These are phyloP conservation scores for Sphaeramia orbicularis DNA, from an alignment of 2,797 vertebrate species.

Conservation along the genomic window DNA sequence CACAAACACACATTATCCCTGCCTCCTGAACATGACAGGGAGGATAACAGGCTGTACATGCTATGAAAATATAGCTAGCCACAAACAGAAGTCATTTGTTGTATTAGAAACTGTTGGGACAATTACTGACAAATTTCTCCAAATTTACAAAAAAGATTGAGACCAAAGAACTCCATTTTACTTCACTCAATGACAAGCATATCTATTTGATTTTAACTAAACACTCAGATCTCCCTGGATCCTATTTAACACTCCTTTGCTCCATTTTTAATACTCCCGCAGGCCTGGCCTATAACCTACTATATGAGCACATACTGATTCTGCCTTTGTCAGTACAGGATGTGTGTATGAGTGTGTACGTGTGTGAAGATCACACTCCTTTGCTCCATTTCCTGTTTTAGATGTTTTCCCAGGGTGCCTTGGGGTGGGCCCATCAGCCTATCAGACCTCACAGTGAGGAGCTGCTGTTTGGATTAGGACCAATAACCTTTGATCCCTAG, in stretches of 20 bases:
- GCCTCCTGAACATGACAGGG: slow-evolving; percentile 59
- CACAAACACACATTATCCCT: slow-evolving; percentile 38
- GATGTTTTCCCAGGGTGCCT: slow-evolving; percentile 61
- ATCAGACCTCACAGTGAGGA: slow-evolving; percentile 36
- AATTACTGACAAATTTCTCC: slow-evolving; percentile 1
- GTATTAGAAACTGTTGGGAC: slow-evolving; percentile 5
- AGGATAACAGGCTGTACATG: slow-evolving; percentile 49
- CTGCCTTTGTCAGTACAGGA: slow-evolving; percentile 64
- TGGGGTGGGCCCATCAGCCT: slow-evolving; percentile 37
- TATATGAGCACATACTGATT: slow-evolving; percentile 53
- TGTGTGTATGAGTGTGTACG: slow-evolving; percentile 52
- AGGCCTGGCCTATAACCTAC: slow-evolving; percentile 9
- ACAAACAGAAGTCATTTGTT: slow-evolving; percentile 38
- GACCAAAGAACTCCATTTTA: slow-evolving; percentile 2
- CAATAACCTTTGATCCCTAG: slow-evolving; percentile 23
- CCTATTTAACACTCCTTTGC: background rate
- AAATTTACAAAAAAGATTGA: slow-evolving; percentile 14
- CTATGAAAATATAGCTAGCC: slow-evolving; percentile 27
- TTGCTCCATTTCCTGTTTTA: slow-evolving; percentile 76
- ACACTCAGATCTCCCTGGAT: slow-evolving; percentile 23
- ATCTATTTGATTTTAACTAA: background rate
- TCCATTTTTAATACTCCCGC: background rate
- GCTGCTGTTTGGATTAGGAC: slow-evolving; percentile 8
- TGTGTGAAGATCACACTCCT: slow-evolving; percentile 65
- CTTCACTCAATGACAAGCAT: background rate